These are phyloP conservation scores for Dioctria rufipes DNA, from an alignment of 2,888 invertebrate species.

Conservation along the genomic window DNA sequence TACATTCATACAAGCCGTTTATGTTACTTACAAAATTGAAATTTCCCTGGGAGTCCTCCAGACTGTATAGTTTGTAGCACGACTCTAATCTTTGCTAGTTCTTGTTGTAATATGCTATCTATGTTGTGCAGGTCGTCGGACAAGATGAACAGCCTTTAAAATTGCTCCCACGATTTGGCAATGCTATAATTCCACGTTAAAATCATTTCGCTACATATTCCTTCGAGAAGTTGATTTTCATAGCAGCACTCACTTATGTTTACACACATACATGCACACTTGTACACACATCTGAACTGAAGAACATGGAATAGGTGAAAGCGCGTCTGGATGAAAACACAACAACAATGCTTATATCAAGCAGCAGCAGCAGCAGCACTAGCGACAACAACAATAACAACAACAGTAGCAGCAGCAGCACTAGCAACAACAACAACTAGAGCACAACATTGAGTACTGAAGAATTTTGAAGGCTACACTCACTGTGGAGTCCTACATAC, in stretches of 20 bases:
- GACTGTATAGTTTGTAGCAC: too few relatives aligned
- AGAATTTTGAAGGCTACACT: constrained; percentile 46
- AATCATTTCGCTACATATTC: constrained; percentile 29
- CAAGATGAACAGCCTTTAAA: not conserved
- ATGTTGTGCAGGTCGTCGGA: not conserved
- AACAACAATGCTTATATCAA: not conserved
- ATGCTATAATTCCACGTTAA: constrained; percentile 7
- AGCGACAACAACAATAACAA: constrained; percentile 16
- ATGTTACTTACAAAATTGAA: not conserved
- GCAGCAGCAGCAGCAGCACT: constrained; percentile 8
- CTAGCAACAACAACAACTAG: constrained; percentile 41
- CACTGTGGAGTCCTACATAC: not conserved
- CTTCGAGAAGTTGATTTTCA: constrained; percentile 42
- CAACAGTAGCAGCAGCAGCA: constrained; percentile 6
- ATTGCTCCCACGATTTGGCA: constrained; percentile 19
- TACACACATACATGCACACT: not conserved
- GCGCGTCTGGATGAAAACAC: constrained; percentile 19
- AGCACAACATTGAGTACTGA: constrained; percentile 26
- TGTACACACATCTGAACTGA: not conserved
- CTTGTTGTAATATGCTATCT: too few relatives aligned
- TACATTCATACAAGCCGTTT: too few relatives aligned
- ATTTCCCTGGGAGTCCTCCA: not conserved
- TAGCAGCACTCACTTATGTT: constrained; percentile 11
- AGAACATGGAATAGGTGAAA: constrained; percentile 16
- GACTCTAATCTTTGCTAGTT: too few relatives aligned